Base-by-base conservation (phyloP, 1,140 invertebrate genomes). In the Halesus radiatus region DNA sequence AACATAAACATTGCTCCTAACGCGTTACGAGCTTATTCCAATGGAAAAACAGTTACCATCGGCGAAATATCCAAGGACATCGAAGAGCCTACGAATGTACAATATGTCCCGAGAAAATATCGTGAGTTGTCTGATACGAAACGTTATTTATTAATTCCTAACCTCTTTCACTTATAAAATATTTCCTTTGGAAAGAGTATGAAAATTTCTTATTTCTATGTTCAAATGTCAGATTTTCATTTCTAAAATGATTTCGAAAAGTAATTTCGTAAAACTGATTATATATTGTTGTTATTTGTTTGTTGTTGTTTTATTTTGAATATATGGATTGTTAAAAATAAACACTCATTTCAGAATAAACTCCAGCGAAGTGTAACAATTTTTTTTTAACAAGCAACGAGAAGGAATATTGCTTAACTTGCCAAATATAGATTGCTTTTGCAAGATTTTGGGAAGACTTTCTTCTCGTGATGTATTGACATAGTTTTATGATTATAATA, bases 71-170 rank as follows among this genome's bases (percentile, higher is more conserved):
- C 90, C 13, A 95, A 94, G 85, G 88, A 90, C 37, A 88, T 96
- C 1, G 92, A 88, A 79, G 82, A 88, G 73, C 91, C 94, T 1
- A 92, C 92, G 85, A 90, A 93, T 87, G 92, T 93, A 45, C 94
- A 97, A 88, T 93, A 96, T 86, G 94, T 98, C 20, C 97, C 97
- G 5, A 89, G 91, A 85, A 94, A 95, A 85, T 97, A 97, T 86
- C 91, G 96, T 96, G 91, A 93, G 93, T 92, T 53, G 8, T 64
- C 23, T 13, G 45, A 16, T 16, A 53, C 22, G 10, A 22, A 52
- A 13, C 10, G 37, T 45, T 7, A 45, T 45, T 45, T 45, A 45
- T 45, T 10, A 5, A 45, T 45, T 45, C 37, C 37, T 13, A 45
- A 13, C 37, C 37, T 45, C 8, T 45, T 45, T 45, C 8, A 45